Evolutionary conservation across 2,797 vertebrate species (phyloP).

Genomic region (Sebastes hubbsi): DNA sequence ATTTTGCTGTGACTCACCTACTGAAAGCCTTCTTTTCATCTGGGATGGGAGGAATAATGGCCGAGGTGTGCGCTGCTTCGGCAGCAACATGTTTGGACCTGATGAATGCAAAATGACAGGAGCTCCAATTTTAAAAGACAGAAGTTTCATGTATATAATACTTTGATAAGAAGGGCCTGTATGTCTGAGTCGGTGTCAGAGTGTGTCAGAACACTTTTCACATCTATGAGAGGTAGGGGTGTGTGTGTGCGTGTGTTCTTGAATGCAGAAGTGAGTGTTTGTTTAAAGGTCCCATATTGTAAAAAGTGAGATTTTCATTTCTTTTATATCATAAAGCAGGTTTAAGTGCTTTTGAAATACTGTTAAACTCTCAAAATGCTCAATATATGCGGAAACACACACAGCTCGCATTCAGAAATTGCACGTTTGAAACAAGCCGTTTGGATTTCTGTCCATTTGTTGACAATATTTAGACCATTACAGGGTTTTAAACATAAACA

Average conservation of each 20-base stretch:
- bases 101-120: background rate
- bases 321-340: no score
- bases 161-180: background rate
- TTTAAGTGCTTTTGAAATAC: no score
- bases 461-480: no score
- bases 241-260: background rate
- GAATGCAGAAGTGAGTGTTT: background rate
- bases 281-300: background rate
- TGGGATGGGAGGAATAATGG: conserved; percentile 14
- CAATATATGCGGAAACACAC: no score
- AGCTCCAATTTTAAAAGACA: background rate
- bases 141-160: background rate
- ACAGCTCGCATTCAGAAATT: no score
- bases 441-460: no score
- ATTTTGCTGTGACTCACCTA: conserved; percentile 23
- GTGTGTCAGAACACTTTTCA: background rate
- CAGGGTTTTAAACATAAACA: no score
- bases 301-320: no score
- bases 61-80: conserved; percentile 24
- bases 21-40: conserved; percentile 24
- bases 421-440: no score
- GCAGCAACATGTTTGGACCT: conserved; percentile 29
- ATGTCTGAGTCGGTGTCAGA: background rate
- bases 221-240: background rate
- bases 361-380: no score